These are phyloP conservation scores for Nysson spinosus DNA, from an alignment of 2,888 invertebrate genomes.

Conservation along the genomic window DNA sequence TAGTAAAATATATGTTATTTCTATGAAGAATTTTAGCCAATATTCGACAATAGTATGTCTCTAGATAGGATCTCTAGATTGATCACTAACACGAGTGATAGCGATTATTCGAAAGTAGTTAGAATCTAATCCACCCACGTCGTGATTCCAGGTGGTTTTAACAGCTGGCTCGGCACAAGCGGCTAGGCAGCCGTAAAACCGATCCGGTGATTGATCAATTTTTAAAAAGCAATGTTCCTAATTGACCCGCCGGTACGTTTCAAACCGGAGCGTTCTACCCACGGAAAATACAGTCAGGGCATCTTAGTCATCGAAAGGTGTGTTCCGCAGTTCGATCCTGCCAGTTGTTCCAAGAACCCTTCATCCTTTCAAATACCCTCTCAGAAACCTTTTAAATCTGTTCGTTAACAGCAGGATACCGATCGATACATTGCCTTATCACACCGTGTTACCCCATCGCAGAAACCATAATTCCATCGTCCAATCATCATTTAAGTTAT, in stretches of 20 bases:
- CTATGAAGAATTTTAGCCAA: too few relatives aligned
- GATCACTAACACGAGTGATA: slow-evolving; percentile 20
- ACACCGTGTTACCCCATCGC: background rate
- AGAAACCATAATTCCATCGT: too few relatives aligned
- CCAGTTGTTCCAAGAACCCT: slow-evolving; percentile 16
- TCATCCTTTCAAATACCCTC: background rate
- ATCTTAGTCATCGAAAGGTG: slow-evolving; percentile 75
- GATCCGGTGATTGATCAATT: slow-evolving; percentile 72
- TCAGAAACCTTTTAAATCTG: background rate
- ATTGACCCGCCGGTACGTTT: slow-evolving; percentile 63
- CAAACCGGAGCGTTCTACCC: slow-evolving; percentile 32
- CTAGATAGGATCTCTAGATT: background rate
- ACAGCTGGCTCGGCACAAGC: slow-evolving; percentile 67
- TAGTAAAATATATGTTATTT: too few relatives aligned
- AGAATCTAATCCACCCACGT: slow-evolving; percentile 50
- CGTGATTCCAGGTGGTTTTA: slow-evolving; percentile 70
- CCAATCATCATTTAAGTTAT: too few relatives aligned
- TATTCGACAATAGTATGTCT: too few relatives aligned
- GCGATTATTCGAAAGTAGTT: slow-evolving; percentile 48
- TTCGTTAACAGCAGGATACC: background rate
- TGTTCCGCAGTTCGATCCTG: slow-evolving; percentile 50
- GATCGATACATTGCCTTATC: background rate
- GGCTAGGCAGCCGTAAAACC: slow-evolving; percentile 47
- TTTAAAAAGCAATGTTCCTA: slow-evolving; percentile 74
- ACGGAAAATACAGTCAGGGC: slow-evolving; percentile 47